Evolutionary conservation across 2,888 invertebrate genomes (phyloP).

Genomic region (Lypha dubia): DNA sequence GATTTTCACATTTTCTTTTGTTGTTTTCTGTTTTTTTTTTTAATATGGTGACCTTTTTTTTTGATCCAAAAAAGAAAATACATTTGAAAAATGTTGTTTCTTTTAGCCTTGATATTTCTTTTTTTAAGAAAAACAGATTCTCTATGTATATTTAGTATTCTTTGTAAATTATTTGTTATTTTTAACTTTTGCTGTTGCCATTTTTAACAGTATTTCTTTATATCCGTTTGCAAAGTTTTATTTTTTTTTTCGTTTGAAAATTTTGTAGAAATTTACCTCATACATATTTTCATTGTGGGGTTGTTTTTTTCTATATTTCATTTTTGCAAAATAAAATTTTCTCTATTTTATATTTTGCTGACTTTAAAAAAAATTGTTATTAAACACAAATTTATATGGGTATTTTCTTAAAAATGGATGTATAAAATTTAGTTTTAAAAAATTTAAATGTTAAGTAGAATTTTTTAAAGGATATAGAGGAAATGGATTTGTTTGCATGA

Average conservation of each 20-base stretch:
- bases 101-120: conserved; percentile 51
- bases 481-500: no score
- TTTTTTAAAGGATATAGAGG: no score
- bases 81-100: conserved; percentile 2
- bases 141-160: conserved; percentile 13
- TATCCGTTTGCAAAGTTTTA: conserved; percentile 36
- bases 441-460: no score
- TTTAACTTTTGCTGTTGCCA: conserved; percentile 19
- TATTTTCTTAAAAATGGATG: neutral
- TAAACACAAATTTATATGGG: neutral
- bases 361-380: neutral
- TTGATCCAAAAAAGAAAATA: neutral
- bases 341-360: neutral
- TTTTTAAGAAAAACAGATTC: conserved; percentile 6
- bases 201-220: conserved; percentile 8
- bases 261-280: neutral
- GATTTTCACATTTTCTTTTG: conserved; percentile 20
- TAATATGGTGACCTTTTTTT: conserved; percentile 41
- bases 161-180: conserved; percentile 8
- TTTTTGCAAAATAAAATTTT: neutral
- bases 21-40: conserved; percentile 25
- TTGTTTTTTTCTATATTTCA: neutral
- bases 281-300: conserved; percentile 4
- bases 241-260: neutral
- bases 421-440: no score